phyloP scores from a whole-genome alignment of 2,888 invertebrate genomes.

The Melangyna quadrimaculata region DNA sequence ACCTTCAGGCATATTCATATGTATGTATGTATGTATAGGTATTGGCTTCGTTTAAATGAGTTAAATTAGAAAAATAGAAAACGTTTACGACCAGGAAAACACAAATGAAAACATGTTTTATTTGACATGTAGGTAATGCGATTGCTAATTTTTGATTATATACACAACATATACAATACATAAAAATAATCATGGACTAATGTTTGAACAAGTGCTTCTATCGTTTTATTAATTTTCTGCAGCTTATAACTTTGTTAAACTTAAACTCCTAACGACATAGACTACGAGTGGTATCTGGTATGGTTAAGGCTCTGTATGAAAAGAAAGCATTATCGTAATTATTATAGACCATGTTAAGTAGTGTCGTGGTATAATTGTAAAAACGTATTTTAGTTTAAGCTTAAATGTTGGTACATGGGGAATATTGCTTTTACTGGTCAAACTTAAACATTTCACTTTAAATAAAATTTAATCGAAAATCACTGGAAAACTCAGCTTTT shows the following conservation, averaged over 20 bases:
- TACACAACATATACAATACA: too few species aligned
- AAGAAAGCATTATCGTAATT: neutral
- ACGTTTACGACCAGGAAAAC: neutral
- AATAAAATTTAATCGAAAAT: too few species aligned
- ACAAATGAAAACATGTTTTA: conserved; percentile 13
- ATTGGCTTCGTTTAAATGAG: neutral
- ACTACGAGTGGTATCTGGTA: neutral
- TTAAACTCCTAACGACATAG: neutral
- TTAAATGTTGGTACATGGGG: neutral
- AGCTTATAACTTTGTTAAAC: neutral
- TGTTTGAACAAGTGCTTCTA: neutral
- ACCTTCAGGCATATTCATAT: too few species aligned
- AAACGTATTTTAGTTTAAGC: neutral
- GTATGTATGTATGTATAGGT: too few species aligned
- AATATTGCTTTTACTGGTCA: neutral
- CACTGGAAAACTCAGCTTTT: too few species aligned
- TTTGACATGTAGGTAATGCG: neutral
- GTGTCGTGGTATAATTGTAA: neutral
- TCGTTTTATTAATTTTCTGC: neutral
- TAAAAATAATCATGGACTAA: neutral
- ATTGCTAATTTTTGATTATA: conserved; percentile 22
- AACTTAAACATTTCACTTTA: too few species aligned
- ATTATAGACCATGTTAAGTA: too few species aligned
- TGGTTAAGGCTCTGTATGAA: neutral
- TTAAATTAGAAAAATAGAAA: neutral